phyloP scores from a whole-genome alignment of 2,113 vertebrate genomes.

The Cricetomys ansorgei region DNA sequence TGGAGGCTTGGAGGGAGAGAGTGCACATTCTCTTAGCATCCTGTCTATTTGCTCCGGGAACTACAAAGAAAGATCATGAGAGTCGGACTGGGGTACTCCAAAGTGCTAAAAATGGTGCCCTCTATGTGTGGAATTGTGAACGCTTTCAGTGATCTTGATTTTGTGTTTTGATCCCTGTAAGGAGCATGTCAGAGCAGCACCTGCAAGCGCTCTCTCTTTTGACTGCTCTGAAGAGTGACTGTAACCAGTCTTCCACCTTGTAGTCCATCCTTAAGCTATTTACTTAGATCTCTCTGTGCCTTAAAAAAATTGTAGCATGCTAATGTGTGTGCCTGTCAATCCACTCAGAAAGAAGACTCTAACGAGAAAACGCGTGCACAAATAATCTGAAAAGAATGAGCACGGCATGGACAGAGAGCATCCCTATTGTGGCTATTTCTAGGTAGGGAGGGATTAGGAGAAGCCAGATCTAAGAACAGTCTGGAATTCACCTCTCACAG shows the following conservation, averaged over 20 bases:
- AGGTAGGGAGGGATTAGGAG: background rate
- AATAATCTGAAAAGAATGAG: constrained; percentile 41
- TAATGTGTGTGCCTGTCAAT: constrained; percentile 29
- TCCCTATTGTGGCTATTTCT: constrained; percentile 38
- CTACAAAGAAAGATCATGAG: background rate
- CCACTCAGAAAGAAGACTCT: background rate
- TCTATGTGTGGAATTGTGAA: background rate
- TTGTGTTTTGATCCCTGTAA: constrained; percentile 16
- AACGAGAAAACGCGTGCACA: constrained; percentile 23
- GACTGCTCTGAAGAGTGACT: background rate
- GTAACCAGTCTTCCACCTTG: background rate
- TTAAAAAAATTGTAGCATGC: background rate
- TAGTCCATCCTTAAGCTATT: background rate
- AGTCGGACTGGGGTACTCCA: background rate
- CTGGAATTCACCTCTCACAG: background rate
- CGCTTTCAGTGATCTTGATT: background rate
- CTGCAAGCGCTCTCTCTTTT: background rate
- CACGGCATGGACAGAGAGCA: background rate
- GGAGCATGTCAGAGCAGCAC: background rate
- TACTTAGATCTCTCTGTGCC: constrained; percentile 25
- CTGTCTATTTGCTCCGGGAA: background rate
- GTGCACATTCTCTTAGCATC: background rate
- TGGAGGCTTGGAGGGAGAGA: background rate
- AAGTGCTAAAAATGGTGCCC: background rate
- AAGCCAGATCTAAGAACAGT: background rate